phyloP scores from a whole-genome alignment of 2,888 invertebrate genomes.

The Bombylius discolor region DNA sequence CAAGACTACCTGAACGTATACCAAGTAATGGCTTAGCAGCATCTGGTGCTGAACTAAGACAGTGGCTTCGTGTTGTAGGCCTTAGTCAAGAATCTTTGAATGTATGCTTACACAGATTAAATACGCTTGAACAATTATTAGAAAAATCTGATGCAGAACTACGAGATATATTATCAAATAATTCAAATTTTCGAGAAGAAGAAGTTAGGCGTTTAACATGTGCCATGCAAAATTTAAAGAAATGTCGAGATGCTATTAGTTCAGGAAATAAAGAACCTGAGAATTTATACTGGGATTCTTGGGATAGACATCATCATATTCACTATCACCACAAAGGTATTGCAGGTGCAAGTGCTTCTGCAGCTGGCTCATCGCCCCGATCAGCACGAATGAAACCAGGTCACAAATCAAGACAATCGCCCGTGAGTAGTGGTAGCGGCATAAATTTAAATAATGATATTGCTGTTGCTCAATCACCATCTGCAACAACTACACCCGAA shows the following conservation, averaged over 20 bases:
- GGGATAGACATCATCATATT: constrained; percentile 57
- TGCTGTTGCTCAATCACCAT: constrained; percentile 16
- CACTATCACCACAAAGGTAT: constrained; percentile 35
- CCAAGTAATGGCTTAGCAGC: constrained; percentile 40
- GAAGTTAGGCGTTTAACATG: constrained; percentile 68
- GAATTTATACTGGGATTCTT: constrained; percentile 83
- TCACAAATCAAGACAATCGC: constrained; percentile 15
- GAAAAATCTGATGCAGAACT: constrained; percentile 76
- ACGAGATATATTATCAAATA: constrained; percentile 46
- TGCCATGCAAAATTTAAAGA: constrained; percentile 73
- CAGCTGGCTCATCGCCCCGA: constrained; percentile 27
- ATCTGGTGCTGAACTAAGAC: constrained; percentile 68
- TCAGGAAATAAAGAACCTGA: constrained; percentile 23
- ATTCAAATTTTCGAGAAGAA: constrained; percentile 50
- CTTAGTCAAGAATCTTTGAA: constrained; percentile 28
- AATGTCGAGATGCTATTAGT: constrained; percentile 42
- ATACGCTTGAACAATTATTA: constrained; percentile 66
- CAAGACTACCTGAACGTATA: constrained; percentile 54
- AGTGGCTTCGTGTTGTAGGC: constrained; percentile 85
- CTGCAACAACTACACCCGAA: constrained; percentile 17
- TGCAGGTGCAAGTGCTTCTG: constrained; percentile 26
- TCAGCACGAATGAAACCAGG: constrained; percentile 21
- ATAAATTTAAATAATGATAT: constrained; percentile 4
- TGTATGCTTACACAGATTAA: constrained; percentile 55
- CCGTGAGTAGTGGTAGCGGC: constrained; percentile 7